Conservation (phyloP, 2,797 vertebrate genomes). For the Danio aesculapii region DNA sequence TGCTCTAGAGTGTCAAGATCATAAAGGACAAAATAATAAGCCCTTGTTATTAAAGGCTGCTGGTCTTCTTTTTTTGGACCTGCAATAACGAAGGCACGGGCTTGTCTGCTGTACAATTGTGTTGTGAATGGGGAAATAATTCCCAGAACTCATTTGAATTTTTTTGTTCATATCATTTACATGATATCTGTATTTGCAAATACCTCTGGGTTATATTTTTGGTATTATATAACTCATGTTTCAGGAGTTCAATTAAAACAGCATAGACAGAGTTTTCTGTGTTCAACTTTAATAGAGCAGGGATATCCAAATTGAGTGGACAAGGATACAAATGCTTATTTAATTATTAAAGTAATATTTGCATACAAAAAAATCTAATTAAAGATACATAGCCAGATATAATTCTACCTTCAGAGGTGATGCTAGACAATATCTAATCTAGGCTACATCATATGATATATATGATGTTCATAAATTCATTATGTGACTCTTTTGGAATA, state of each 20-base stretch:
- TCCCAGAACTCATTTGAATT: constrained; percentile 20
- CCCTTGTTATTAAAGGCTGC: constrained; percentile 52
- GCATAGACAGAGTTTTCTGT: neutral
- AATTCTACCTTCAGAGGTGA: neutral
- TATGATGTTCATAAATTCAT: neutral
- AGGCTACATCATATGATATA: too few relatives aligned
- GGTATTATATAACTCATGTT: neutral
- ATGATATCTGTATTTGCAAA: constrained; percentile 31
- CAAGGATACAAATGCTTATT: constrained; percentile 8
- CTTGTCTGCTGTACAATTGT: constrained; percentile 8
- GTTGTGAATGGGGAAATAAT: constrained; percentile 29
- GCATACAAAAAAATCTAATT: neutral
- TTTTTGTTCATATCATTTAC: constrained; percentile 31
- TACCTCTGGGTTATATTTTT: constrained; percentile 21
- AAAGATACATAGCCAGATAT: neutral
- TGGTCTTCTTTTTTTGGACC: constrained; percentile 28
- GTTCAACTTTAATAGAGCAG: constrained; percentile 1
- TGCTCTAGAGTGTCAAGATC: constrained; percentile 48
- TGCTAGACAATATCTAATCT: neutral
- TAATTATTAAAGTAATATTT: neutral
- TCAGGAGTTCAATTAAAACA: constrained; percentile 60
- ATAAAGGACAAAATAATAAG: constrained; percentile 49
- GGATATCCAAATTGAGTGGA: neutral
- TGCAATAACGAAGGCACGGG: neutral
- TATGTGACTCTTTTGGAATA: neutral